Evolutionary conservation across 1,140 invertebrate genomes (phyloP), one percentile per base, ranked within the genome.

Genomic region (Zelostemma sp.): DNA sequence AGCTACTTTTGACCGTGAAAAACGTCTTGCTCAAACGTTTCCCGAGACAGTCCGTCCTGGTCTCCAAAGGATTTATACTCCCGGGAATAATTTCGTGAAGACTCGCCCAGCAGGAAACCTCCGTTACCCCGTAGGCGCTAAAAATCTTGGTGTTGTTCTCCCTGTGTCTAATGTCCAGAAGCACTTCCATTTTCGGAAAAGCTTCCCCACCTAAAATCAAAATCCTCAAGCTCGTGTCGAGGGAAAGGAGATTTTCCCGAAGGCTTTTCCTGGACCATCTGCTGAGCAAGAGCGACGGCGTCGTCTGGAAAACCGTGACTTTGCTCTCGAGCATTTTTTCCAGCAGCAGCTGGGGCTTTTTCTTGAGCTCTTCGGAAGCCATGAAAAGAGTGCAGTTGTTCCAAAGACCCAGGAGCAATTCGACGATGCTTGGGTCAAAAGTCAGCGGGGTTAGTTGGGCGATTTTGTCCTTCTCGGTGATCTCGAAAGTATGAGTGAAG

Each of bases 81-180:
- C 47, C 25, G n/a, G 12, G 8, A 1, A 85, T 65, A 1, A 93
- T 79, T 84, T 89, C 82, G 47, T 87, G 82, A 35, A 89, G 86
- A 72, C 89, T 90, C 1, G 93, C 90, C 94, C 93, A 95, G 79
- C 92, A 93, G 3, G 93, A 95, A 46, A 95, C 87, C 85, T 95
- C 93, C 28, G 93, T 94, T 14, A 93, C 90, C 50, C 94, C 93
- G 88, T 95, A 95, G 48, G 94, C 80, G 81, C 92, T 94, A 80
- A 88, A 93, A 50, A 95, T 82, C 76, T 75, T 85, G n/a, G 89
- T 91, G 58, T 74, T 79, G 78, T 88, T 90, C 1, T 80, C 64
- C 16, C 65, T 31, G 73, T 86, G 71, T 78, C 85, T 89, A 58
- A 88, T 86, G 49, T 83, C 80, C 28, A 67, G 78, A 19, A 89